Base-by-base conservation (phyloP, 2,888 invertebrate genomes). In the Mesodorylaimus sp. region DNA sequence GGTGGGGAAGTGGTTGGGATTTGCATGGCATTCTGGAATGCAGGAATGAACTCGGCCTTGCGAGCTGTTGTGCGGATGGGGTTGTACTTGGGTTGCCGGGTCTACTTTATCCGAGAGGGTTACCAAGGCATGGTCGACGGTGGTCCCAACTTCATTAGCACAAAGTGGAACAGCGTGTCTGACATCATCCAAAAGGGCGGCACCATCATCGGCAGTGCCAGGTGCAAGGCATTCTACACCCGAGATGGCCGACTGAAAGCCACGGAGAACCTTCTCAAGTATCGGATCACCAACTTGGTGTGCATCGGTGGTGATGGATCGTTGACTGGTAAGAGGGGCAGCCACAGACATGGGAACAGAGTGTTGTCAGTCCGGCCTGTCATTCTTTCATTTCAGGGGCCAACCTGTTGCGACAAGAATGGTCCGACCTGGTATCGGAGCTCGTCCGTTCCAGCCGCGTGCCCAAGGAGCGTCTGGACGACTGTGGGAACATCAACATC, bases 221-320 rank as follows among this genome's bases (percentile, higher is more conserved):
- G 97, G 60, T 97, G 95, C 69, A 75, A 76, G 70, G 91, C 84
- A 52, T 99, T 97, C 67, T 79, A 81, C 56, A 79, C 85, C 60
- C 77, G 80, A 45, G 76, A 76, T 51, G 97, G 97, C 19, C 81
- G 95, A 13, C 70, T 88, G 53, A 84, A 81, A 70, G 93, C 95
- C 10, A 93, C 91, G 2, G 77, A 79, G 62, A 95, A 97, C 72
- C 75, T 97, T 53, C 76, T 97, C 1, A 74, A 77, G 37, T 76
- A 76, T 48, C 83, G 83, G 50, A 95, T 97, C 61, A 83, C 85
- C 47, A 93, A 97, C 71, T 74, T 97, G 61, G 91, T 89, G 23
- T 87, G 89, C 10, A 99, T 97, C 68, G 97, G 97, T 54, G 97
- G 97, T 64, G 97, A 99, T 70, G 97, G 97, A 55, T 91, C 89